phyloP scores from a whole-genome alignment of 1,140 invertebrate species.

The Colletes latitarsis region DNA sequence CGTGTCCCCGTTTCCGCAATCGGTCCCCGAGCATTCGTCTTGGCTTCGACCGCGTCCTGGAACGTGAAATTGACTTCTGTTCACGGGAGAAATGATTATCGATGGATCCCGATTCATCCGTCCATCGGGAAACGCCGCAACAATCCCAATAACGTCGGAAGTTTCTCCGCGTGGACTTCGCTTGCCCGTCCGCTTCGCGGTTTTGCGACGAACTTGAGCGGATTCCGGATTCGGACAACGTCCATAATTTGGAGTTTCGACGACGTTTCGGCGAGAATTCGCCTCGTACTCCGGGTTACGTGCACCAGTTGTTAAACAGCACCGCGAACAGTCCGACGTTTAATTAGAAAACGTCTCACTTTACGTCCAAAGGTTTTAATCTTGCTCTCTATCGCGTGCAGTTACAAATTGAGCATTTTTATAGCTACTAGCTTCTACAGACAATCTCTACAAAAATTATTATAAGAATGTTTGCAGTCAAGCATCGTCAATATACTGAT shows the following conservation, averaged over 20 bases:
- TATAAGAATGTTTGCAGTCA: no score
- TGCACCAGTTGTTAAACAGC: not conserved
- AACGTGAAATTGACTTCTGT: constrained; percentile 55
- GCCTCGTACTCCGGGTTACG: not conserved
- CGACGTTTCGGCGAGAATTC: not conserved
- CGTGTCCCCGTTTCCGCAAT: constrained; percentile 53
- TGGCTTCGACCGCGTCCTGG: constrained; percentile 38
- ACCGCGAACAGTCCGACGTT: no score
- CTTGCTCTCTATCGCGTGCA: no score
- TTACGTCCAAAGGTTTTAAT: no score
- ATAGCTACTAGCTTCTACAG: no score
- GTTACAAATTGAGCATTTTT: no score
- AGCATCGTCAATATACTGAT: no score
- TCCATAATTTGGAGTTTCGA: not conserved
- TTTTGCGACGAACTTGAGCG: constrained; percentile 27
- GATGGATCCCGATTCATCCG: constrained; percentile 23
- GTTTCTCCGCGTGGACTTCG: constrained; percentile 33
- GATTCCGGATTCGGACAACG: constrained; percentile 19
- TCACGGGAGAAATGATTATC: constrained; percentile 52
- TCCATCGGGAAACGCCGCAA: not conserved
- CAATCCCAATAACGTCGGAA: constrained; percentile 49
- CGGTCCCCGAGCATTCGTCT: constrained; percentile 29
- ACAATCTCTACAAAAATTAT: no score
- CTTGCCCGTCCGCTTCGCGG: not conserved
- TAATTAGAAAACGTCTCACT: not conserved